A percentile compares a stretch with the other conserved stretches of the same genome.
Conservation (phyloP, 2,797 vertebrate genomes). For the Eremophila alpestris region DNA sequence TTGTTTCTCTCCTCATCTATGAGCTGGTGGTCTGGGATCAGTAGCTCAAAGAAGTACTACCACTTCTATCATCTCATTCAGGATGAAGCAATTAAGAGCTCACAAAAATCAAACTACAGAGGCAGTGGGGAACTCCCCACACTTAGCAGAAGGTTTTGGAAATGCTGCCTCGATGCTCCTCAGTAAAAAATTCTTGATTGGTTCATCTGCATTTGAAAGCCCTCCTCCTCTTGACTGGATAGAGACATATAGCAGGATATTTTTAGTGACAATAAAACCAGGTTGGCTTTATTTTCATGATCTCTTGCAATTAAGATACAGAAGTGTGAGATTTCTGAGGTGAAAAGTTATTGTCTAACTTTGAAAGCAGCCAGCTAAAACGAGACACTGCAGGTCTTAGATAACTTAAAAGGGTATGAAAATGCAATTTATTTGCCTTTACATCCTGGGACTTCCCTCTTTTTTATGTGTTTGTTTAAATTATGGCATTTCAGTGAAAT, state of each 20-base stretch:
- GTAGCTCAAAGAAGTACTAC: neutral
- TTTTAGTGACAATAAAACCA: neutral
- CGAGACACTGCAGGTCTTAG: neutral
- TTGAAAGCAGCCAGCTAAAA: neutral
- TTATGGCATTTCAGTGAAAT: neutral
- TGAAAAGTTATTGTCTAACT: neutral
- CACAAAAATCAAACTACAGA: neutral
- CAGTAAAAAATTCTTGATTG: neutral
- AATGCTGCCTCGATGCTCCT: neutral
- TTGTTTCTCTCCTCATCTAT: neutral
- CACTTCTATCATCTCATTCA: neutral
- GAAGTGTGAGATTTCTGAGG: neutral
- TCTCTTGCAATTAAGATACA: neutral
- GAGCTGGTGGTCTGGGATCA: neutral
- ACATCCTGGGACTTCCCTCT: neutral
- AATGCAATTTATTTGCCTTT: neutral
- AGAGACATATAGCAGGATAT: neutral
- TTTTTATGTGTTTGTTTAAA: neutral
- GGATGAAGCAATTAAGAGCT: neutral
- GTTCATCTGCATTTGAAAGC: neutral
- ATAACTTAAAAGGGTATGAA: neutral
- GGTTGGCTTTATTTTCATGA: neutral
- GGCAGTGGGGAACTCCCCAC: neutral
- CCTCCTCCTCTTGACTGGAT: neutral
- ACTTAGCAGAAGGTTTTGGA: neutral